Conservation (phyloP, 2,888 invertebrate species). For the Hypomecis atomaria region DNA sequence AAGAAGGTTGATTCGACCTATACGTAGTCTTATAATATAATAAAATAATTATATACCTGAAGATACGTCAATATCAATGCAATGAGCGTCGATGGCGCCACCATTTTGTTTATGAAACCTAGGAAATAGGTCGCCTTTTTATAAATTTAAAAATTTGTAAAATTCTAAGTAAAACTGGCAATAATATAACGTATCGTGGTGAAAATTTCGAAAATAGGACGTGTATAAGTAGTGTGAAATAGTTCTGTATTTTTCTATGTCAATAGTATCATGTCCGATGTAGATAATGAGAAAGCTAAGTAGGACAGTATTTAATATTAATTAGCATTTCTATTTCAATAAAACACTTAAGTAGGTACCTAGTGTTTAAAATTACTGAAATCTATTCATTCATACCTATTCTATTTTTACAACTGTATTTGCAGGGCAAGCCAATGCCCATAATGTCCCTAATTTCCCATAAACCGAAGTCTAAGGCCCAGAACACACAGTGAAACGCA, state of each 20-base stretch:
- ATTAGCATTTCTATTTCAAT: too few relatives aligned
- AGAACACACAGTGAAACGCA: too few relatives aligned
- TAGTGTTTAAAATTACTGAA: too few relatives aligned
- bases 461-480: too few relatives aligned
- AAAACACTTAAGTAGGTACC: too few relatives aligned
- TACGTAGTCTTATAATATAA: too few relatives aligned
- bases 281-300: not conserved
- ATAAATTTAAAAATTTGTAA: conserved; percentile 23
- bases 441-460: too few relatives aligned
- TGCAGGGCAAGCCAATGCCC: too few relatives aligned
- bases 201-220: not conserved
- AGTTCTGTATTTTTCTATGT: conserved; percentile 1
- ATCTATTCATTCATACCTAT: too few relatives aligned
- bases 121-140: conserved; percentile 14
- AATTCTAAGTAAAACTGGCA: conserved; percentile 1
- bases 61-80: conserved; percentile 16
- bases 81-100: conserved; percentile 13
- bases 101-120: conserved; percentile 22
- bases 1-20: too few relatives aligned
- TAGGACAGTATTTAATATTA: too few relatives aligned
- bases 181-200: not conserved
- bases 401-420: too few relatives aligned
- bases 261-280: not conserved
- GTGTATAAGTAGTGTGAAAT: conserved; percentile 3
- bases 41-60: conserved; percentile 15